Conservation (phyloP, 2,888 invertebrate species). For the Dicyrtoma fusca region DNA sequence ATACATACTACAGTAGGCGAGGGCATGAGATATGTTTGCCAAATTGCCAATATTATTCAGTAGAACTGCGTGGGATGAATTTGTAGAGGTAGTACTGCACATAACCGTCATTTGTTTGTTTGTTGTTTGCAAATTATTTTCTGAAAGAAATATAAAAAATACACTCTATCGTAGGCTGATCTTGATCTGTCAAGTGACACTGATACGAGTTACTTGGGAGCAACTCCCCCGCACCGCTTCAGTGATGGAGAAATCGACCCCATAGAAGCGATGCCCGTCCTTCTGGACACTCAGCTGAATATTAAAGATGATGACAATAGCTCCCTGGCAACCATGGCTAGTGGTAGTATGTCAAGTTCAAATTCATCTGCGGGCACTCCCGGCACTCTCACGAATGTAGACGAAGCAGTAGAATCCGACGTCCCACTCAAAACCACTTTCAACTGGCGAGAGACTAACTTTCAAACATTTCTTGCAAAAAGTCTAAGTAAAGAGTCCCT, state of each 20-base stretch:
- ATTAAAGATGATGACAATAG: neutral
- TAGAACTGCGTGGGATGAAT: too few relatives aligned
- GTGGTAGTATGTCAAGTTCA: too few relatives aligned
- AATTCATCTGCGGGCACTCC: too few relatives aligned
- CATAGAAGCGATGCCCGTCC: conserved; percentile 54
- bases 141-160: too few relatives aligned
- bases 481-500: conserved; percentile 21
- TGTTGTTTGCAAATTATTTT: conserved; percentile 7
- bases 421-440: neutral
- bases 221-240: conserved; percentile 53
- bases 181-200: conserved; percentile 52
- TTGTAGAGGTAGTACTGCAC: too few relatives aligned
- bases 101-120: too few relatives aligned
- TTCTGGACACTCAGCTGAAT: conserved; percentile 44
- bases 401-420: neutral
- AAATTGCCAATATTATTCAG: too few relatives aligned
- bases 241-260: conserved; percentile 54
- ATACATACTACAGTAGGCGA: too few relatives aligned
- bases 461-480: conserved; percentile 6
- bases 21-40: too few relatives aligned
- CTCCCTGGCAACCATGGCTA: too few relatives aligned
- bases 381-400: neutral
- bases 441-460: conserved; percentile 13
- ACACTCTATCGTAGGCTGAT: conserved; percentile 35
- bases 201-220: conserved; percentile 48